These are phyloP conservation scores for Umimayanthus chanpuru DNA, from an alignment of 92 coral and sea anemone genomes.

Conservation along the genomic window DNA sequence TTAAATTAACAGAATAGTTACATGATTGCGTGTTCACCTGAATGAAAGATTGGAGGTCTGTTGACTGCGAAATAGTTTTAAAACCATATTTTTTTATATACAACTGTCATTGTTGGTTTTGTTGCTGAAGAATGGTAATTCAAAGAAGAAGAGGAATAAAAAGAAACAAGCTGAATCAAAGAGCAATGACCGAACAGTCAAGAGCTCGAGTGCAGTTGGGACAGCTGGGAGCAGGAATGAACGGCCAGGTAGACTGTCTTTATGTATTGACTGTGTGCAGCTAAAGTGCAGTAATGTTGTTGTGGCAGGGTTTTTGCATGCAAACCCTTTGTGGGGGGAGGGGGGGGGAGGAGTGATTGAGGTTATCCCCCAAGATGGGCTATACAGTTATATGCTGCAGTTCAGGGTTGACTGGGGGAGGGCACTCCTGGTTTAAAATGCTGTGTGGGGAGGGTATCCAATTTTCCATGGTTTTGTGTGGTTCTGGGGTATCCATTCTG, in stretches of 20 bases:
- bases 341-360: neutral
- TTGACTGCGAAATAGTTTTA: no score
- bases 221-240: neutral
- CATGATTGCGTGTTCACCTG: no score
- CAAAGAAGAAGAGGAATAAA: slow-evolving; percentile 70
- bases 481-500: no score
- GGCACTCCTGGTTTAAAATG: no score
- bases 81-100: neutral
- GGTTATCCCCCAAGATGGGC: no score
- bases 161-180: slow-evolving; percentile 63
- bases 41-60: no score
- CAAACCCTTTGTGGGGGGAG: neutral
- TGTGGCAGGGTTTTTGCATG: no score
- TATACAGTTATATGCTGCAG: no score
- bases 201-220: neutral
- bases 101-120: neutral
- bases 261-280: neutral
- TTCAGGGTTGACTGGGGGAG: neutral
- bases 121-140: slow-evolving; percentile 57
- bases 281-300: no score
- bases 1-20: no score
- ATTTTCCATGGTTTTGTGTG: no score
- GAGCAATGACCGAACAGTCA: slow-evolving; percentile 6
- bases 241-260: neutral
- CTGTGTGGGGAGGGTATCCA: no score